Conservation (phyloP, 2,113 vertebrate species). For the Lophochroa leadbeateri region DNA sequence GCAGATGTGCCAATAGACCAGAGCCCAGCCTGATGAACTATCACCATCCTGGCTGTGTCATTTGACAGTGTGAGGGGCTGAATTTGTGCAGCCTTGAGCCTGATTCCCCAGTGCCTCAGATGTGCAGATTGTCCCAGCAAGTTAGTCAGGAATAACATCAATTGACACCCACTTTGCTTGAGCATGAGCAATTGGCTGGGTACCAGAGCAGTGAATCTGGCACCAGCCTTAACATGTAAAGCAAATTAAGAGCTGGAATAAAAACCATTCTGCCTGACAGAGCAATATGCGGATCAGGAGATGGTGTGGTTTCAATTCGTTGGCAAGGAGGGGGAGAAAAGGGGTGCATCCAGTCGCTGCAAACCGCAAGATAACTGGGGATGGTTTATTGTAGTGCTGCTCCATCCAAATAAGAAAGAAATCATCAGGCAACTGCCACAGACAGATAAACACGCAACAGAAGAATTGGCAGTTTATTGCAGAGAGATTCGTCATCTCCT, state of each 20-base stretch:
- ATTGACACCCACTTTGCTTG: slow-evolving; percentile 33
- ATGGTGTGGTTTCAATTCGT: background rate
- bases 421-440: background rate
- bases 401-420: slow-evolving; percentile 1
- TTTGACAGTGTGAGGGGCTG: background rate
- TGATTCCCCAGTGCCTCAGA: background rate
- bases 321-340: background rate
- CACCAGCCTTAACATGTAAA: slow-evolving; percentile 12
- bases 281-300: background rate
- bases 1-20: background rate
- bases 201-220: background rate
- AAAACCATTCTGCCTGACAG: slow-evolving; percentile 43
- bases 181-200: slow-evolving; percentile 18
- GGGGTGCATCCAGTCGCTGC: background rate
- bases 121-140: slow-evolving; percentile 10
- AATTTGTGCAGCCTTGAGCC: background rate
- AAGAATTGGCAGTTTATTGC: background rate
- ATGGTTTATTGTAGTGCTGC: background rate
- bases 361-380: slow-evolving; percentile 10
- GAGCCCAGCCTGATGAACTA: background rate
- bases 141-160: slow-evolving; percentile 21
- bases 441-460: background rate
- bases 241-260: slow-evolving; percentile 40
- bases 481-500: background rate
- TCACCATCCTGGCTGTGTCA: background rate